These are phyloP conservation scores for Caenorhabditis imperialis DNA, from an alignment of 2,888 invertebrate species.

Conservation along the genomic window DNA sequence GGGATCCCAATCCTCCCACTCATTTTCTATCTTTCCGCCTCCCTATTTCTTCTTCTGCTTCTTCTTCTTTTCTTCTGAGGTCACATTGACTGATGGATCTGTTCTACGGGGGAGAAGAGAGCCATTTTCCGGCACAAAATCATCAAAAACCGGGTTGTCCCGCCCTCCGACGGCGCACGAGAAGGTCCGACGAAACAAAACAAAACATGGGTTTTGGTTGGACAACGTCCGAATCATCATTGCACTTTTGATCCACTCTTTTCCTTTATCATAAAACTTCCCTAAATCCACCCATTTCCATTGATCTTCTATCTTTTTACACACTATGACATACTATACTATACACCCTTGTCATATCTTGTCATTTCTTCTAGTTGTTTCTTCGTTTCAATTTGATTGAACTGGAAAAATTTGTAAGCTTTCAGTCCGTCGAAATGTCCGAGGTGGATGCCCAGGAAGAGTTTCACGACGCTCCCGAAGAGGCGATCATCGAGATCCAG, in stretches of 20 bases:
- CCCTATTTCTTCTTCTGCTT: slow-evolving; percentile 16
- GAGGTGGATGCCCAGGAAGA: slow-evolving; percentile 66
- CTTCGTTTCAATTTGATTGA: no score
- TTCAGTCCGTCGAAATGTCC: slow-evolving; percentile 55
- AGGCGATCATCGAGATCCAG: slow-evolving; percentile 62
- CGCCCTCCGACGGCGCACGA: slow-evolving; percentile 20
- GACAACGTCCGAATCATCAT: slow-evolving; percentile 14
- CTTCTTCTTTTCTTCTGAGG: slow-evolving; percentile 34
- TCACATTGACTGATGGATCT: slow-evolving; percentile 55
- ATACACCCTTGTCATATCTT: background rate
- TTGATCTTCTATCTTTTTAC: slow-evolving; percentile 11
- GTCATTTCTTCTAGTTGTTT: slow-evolving; percentile 5
- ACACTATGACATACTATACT: no score
- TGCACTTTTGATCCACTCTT: slow-evolving; percentile 25
- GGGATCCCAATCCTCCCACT: slow-evolving; percentile 55
- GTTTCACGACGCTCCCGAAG: slow-evolving; percentile 65
- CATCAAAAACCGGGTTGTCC: slow-evolving; percentile 47
- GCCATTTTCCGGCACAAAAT: slow-evolving; percentile 49
- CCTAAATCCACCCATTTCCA: background rate
- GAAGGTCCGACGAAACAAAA: slow-evolving; percentile 42
- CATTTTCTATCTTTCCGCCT: slow-evolving; percentile 54
- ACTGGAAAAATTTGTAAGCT: no score
- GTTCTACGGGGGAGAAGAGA: slow-evolving; percentile 44
- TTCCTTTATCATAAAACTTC: slow-evolving; percentile 8
- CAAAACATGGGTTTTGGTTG: slow-evolving; percentile 38